Evolutionary conservation across 2,113 vertebrate species (phyloP).

Genomic region (Alligator sinensis): DNA sequence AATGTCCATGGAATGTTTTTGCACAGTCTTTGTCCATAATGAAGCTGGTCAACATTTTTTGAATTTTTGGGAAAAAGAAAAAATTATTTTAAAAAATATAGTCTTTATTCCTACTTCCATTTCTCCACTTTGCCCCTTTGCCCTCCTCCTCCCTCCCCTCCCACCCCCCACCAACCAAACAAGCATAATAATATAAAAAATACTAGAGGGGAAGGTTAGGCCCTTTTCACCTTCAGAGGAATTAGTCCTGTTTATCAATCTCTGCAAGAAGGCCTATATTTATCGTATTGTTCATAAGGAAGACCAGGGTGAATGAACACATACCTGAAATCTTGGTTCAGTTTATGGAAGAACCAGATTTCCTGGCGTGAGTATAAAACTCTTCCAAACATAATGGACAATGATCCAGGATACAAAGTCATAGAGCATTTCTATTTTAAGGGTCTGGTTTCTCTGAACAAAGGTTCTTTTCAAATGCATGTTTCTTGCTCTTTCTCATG

Average conservation of each 20-base stretch:
- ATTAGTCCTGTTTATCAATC: not conserved
- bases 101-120: not conserved
- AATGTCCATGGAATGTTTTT: not conserved
- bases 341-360: not conserved
- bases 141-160: too few species aligned
- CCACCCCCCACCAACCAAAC: not conserved
- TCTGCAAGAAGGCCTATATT: not conserved
- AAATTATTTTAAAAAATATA: too few species aligned
- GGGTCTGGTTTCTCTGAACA: not conserved
- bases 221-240: not conserved
- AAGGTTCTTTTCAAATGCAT: not conserved
- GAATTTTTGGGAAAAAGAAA: not conserved
- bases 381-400: not conserved
- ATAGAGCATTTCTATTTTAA: not conserved
- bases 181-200: not conserved
- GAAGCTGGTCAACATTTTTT: not conserved
- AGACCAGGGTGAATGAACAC: not conserved
- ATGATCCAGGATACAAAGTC: not conserved
- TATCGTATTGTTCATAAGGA: not conserved
- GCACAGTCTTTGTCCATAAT: too few species aligned
- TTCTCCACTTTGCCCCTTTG: not conserved
- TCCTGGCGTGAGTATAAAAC: not conserved
- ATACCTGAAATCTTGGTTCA: not conserved
- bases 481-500: not conserved
- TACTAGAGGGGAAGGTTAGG: not conserved